Conservation (phyloP, 2,797 vertebrate species). For the Eleutherodactylus coqui region DNA sequence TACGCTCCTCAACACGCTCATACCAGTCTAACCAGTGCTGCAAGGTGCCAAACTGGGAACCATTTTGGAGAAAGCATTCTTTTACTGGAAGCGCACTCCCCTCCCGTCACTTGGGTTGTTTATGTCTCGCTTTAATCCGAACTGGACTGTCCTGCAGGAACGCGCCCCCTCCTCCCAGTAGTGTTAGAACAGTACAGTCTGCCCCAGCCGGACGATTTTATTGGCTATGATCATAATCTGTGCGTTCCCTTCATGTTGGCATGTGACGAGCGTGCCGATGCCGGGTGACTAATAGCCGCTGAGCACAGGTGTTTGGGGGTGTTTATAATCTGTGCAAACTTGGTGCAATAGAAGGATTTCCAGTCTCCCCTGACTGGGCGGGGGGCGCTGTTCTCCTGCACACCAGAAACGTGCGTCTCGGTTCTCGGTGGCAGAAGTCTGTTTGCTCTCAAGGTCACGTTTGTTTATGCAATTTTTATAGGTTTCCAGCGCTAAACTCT, state of each 20-base stretch:
- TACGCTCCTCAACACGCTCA: constrained; percentile 16
- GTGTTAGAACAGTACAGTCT: background rate
- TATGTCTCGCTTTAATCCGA: background rate
- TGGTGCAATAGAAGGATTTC: background rate
- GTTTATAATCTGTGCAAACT: background rate
- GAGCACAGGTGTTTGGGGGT: background rate
- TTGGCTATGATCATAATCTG: background rate
- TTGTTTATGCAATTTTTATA: too few relatives aligned
- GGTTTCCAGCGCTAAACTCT: too few relatives aligned
- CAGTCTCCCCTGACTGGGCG: background rate
- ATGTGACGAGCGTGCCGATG: background rate
- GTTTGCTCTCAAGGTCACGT: too few relatives aligned
- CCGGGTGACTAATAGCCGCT: background rate
- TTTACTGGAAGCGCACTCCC: constrained; percentile 23
- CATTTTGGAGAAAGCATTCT: constrained; percentile 37
- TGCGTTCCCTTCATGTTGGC: background rate
- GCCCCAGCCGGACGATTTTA: background rate
- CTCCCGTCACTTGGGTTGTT: constrained; percentile 24
- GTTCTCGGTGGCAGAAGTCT: background rate
- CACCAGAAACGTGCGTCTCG: background rate
- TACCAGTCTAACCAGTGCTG: constrained; percentile 46
- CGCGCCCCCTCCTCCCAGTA: background rate
- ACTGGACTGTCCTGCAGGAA: constrained; percentile 10
- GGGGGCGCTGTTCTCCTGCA: too few relatives aligned
- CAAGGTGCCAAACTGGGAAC: constrained; percentile 47